Conservation (phyloP, 2,888 invertebrate species). For the Pandemis corylana region DNA sequence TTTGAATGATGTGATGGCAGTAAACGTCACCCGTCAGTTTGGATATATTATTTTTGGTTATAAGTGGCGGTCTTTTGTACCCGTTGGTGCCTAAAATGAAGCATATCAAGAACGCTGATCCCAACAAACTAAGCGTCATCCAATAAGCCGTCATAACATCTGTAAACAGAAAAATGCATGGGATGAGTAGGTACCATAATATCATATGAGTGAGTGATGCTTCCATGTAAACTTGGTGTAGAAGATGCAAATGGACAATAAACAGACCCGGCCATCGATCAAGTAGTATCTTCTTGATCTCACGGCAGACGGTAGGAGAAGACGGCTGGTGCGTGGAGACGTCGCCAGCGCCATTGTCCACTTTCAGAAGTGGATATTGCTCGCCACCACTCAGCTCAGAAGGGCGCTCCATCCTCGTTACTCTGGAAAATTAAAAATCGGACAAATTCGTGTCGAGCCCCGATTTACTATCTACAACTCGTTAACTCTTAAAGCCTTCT, state of each 20-base stretch:
- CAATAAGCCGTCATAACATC: conserved; percentile 75
- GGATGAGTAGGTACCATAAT: background rate
- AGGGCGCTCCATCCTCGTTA: conserved; percentile 52
- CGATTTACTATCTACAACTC: too few species aligned
- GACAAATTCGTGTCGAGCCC: too few species aligned
- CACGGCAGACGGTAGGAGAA: conserved; percentile 55
- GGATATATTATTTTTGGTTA: conserved; percentile 61
- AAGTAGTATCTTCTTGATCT: conserved; percentile 60
- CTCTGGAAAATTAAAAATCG: background rate
- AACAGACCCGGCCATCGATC: conserved; percentile 71
- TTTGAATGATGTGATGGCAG: conserved; percentile 66
- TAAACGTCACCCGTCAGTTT: conserved; percentile 66
- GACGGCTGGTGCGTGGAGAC: conserved; percentile 43
- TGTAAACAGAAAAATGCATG: conserved; percentile 54
- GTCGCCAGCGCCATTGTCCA: conserved; percentile 65
- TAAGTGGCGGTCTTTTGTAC: conserved; percentile 61
- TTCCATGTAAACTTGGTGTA: background rate
- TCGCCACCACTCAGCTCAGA: conserved; percentile 63
- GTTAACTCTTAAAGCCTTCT: too few species aligned
- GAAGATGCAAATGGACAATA: background rate
- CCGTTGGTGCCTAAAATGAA: conserved; percentile 67
- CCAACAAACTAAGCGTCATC: conserved; percentile 72
- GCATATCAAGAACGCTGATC: conserved; percentile 69
- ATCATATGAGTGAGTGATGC: background rate
- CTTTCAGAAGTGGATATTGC: conserved; percentile 70